Percentiles rank a stretch among this genome's conserved stretches.
These are phyloP conservation scores for Acanthoscelides obtectus DNA, from an alignment of 2,888 invertebrate species.

Conservation along the genomic window DNA sequence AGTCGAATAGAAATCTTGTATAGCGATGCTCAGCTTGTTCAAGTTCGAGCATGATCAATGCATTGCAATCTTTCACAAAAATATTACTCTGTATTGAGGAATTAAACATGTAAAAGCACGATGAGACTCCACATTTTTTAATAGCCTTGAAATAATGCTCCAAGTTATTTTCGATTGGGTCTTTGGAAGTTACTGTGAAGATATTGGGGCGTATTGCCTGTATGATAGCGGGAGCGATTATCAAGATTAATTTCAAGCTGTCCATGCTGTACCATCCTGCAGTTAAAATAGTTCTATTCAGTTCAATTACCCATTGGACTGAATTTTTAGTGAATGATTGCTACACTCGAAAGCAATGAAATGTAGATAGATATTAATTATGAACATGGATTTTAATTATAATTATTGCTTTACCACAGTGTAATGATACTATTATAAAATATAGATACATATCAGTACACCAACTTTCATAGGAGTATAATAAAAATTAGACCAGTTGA, in stretches of 20 bases:
- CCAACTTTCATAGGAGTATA: no score
- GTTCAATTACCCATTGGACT: no score
- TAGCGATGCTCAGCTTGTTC: not conserved
- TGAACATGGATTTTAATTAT: no score
- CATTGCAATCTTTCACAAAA: not conserved
- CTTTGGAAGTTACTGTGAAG: not conserved
- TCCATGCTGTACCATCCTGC: no score
- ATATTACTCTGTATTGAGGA: not conserved
- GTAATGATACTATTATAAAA: no score
- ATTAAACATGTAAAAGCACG: not conserved
- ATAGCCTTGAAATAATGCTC: not conserved
- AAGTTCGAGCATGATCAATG: not conserved
- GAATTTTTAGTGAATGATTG: no score
- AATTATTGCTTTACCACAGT: no score
- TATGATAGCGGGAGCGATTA: not conserved
- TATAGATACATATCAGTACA: no score
- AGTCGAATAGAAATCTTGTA: not conserved
- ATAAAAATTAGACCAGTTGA: no score
- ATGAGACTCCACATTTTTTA: not conserved
- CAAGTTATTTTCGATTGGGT: not conserved
- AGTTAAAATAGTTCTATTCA: no score
- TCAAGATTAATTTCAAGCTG: not conserved
- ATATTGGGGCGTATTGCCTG: not conserved
- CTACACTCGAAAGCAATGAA: no score
- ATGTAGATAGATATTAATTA: no score